A percentile compares a stretch with the other conserved stretches of the same genome.
Conservation (phyloP, 2,888 invertebrate genomes). For the Seladonia tumulorum region DNA sequence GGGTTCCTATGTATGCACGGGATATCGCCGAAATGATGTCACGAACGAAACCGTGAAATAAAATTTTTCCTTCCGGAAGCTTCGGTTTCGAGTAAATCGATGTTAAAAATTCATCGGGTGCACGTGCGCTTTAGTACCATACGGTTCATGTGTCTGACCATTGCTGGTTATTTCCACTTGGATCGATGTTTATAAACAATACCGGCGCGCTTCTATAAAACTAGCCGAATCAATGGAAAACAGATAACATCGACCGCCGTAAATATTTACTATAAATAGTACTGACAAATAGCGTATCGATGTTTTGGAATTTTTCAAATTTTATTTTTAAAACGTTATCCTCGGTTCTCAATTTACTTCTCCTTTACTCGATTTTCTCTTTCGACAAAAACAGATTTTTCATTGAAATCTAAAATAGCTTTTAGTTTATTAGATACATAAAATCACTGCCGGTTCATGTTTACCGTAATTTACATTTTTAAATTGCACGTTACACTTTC, state of each 20-base stretch:
- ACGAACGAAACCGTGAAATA: slow-evolving; percentile 7
- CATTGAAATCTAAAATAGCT: not conserved
- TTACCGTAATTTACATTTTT: not conserved
- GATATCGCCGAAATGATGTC: not conserved
- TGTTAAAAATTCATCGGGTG: slow-evolving; percentile 6
- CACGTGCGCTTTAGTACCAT: not conserved
- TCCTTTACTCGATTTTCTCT: not conserved
- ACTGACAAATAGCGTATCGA: not conserved
- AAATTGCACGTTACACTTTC: not conserved
- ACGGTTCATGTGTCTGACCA: slow-evolving; percentile 9
- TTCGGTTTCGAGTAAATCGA: slow-evolving; percentile 13
- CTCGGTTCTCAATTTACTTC: not conserved
- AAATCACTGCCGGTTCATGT: not conserved
- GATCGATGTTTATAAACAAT: not conserved
- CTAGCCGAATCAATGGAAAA: not conserved
- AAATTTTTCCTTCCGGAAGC: not conserved
- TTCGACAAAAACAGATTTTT: not conserved
- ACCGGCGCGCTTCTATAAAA: not conserved
- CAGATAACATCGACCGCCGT: not conserved
- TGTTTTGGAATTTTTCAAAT: not conserved
- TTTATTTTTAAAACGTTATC: not conserved
- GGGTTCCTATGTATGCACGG: not conserved
- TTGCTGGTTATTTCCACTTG: not conserved
- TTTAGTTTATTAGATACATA: not conserved
- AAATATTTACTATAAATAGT: not conserved